Base-by-base conservation (phyloP, 2,113 vertebrate species). In the Oxyruncus cristatus region DNA sequence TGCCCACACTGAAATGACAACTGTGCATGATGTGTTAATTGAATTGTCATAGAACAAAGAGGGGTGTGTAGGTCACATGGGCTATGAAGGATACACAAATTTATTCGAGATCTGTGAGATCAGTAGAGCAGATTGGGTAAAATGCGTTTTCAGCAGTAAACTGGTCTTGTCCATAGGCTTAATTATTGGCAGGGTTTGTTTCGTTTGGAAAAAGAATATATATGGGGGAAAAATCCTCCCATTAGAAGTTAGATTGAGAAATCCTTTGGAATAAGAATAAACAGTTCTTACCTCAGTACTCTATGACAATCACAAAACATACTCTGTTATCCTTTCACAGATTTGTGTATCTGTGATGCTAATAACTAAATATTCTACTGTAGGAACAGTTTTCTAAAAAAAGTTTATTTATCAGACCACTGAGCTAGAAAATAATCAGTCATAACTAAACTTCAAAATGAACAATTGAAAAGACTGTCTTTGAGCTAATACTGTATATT, bases 401-500 rank as follows among this genome's bases (percentile, higher is more conserved):
- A 75, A 79, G 82, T 93, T 85, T 80, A 82, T 96, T 86, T 89
- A 95, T 81, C 88, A 71, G 59, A 90, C 59, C 77, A 73, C 47
- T 94, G 53, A 96, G 27, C 42, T 96, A 92, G 58, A 81, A 97
- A 94, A 87, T 72, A 96, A 53, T 49, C 44, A 63, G 56, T 65
- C 24, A 53, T 70, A 77, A 61, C 28, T 91, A 89, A 91, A 79
- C 24, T 42, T 62, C 37, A 46, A 93, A 62, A 88, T 63, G 10
- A 87, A 82, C 37, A 92, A 33, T 21, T 73, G 59, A 49, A 73
- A 83, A 93, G 53, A 72, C 41, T 78, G 20, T 9, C 30, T 67
- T 70, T 73, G 46, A 67, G 77, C 28, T 66, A 80, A 59, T n/a
- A 49, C 32, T 33, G 3, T 41, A 20, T 35, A 16, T 47, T 63